Evolutionary conservation across 2,888 invertebrate genomes (phyloP).

Genomic region (Euplagia quadripunctaria): DNA sequence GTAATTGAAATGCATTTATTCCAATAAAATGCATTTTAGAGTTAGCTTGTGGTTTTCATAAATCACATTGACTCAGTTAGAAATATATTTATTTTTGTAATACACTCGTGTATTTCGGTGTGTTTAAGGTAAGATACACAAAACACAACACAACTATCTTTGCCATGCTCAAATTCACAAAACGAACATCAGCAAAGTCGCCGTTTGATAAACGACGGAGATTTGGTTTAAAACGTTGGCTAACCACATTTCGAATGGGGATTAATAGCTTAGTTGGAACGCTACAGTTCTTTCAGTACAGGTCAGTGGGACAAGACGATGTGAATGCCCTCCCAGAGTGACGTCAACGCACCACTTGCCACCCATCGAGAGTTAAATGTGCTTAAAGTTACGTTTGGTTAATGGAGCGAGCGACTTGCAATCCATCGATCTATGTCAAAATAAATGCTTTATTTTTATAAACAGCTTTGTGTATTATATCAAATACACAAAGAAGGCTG

Average conservation of each 20-base stretch:
- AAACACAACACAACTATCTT: not conserved
- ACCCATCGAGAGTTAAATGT: conserved; percentile 51
- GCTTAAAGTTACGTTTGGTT: conserved; percentile 42
- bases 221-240: conserved; percentile 45
- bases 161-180: conserved; percentile 1
- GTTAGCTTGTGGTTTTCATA: not conserved
- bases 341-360: conserved; percentile 56
- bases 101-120: too few species aligned
- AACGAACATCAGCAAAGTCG: conserved; percentile 2
- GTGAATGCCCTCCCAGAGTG: conserved; percentile 64
- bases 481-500: not conserved
- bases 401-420: conserved; percentile 30
- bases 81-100: too few species aligned
- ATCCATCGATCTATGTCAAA: conserved; percentile 5
- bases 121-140: too few species aligned
- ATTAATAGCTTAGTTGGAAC: conserved; percentile 45
- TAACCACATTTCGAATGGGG: conserved; percentile 40
- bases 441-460: not conserved
- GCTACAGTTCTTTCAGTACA: conserved; percentile 47
- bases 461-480: conserved; percentile 11
- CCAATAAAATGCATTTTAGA: not conserved
- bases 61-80: not conserved
- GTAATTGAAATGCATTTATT: not conserved
- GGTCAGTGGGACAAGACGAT: conserved; percentile 65
- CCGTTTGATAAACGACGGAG: conserved; percentile 20